Conservation (phyloP, 2,888 invertebrate genomes). For the Proisotoma minuta region DNA sequence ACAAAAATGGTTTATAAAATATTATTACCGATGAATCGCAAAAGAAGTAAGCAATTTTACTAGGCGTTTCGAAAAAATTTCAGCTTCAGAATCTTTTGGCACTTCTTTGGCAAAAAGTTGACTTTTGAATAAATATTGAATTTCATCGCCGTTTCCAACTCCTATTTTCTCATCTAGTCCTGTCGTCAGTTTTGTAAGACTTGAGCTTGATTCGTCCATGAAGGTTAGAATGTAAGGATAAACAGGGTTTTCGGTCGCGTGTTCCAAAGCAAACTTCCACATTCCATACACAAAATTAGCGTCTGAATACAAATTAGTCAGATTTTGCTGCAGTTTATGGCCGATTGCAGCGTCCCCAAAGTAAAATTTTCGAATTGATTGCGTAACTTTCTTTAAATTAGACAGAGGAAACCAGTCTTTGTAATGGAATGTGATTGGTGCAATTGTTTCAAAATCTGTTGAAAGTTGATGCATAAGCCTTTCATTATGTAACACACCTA, state of each 20-base stretch:
- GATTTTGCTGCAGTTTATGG: not conserved
- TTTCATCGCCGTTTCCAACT: conserved; percentile 13
- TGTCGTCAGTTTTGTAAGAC: not conserved
- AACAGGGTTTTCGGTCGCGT: conserved; percentile 28
- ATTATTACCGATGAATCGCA: conserved; percentile 27
- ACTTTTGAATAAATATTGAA: conserved; percentile 12
- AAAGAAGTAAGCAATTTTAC: conserved; percentile 35
- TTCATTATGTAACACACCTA: not conserved
- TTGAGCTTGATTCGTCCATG: not conserved
- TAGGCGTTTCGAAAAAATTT: conserved; percentile 28
- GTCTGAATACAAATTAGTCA: conserved; percentile 32
- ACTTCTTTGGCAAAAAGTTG: conserved; percentile 15
- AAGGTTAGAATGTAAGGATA: conserved; percentile 33
- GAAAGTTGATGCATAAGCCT: conserved; percentile 7
- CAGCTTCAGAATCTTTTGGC: conserved; percentile 21
- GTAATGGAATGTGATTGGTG: conserved; percentile 15
- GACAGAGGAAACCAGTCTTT: conserved; percentile 4
- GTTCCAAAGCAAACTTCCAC: conserved; percentile 27
- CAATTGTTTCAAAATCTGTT: conserved; percentile 9
- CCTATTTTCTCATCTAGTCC: conserved; percentile 2
- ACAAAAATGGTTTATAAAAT: conserved; percentile 4
- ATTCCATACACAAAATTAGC: conserved; percentile 23
- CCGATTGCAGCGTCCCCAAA: conserved; percentile 11
- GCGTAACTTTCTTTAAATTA: not conserved
- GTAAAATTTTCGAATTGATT: conserved; percentile 12